Percentiles rank a stretch among this genome's conserved stretches.
Evolutionary conservation across 1,140 invertebrate species (phyloP).

Genomic region (Listronotus bonariensis): DNA sequence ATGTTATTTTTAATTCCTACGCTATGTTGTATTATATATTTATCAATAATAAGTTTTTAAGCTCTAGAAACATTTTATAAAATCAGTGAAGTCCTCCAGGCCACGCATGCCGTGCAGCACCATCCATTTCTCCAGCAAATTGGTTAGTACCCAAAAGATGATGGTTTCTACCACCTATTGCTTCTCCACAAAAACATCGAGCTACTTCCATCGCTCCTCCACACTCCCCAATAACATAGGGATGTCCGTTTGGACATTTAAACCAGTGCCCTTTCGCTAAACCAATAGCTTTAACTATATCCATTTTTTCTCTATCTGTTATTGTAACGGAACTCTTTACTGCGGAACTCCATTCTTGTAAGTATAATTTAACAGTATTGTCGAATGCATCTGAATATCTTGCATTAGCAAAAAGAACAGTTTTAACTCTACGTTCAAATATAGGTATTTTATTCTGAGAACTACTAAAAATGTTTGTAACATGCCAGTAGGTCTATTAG

Average conservation of each 20-base stretch:
- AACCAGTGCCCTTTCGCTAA: conserved; percentile 72
- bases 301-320: conserved; percentile 60
- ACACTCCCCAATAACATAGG: conserved; percentile 73
- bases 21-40: no score
- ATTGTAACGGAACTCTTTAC: conserved; percentile 44
- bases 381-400: conserved; percentile 29
- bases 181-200: conserved; percentile 64
- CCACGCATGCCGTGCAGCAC: conserved; percentile 59
- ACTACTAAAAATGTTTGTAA: background rate
- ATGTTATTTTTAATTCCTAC: no score
- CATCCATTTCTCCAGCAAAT: conserved; percentile 66
- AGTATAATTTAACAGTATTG: conserved; percentile 22
- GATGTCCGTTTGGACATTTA: conserved; percentile 75
- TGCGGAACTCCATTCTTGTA: conserved; percentile 35
- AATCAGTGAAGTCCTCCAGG: conserved; percentile 7
- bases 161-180: conserved; percentile 68
- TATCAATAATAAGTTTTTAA: no score
- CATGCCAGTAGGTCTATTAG: conserved; percentile 6
- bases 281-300: conserved; percentile 67
- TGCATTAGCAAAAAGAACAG: conserved; percentile 1
- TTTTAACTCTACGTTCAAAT: background rate
- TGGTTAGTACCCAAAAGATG: conserved; percentile 58
- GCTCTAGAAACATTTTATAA: no score
- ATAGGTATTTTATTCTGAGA: no score
- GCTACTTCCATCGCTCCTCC: conserved; percentile 67